phyloP scores from a whole-genome alignment of 2,113 vertebrate species.

The Tapirus terrestris region DNA sequence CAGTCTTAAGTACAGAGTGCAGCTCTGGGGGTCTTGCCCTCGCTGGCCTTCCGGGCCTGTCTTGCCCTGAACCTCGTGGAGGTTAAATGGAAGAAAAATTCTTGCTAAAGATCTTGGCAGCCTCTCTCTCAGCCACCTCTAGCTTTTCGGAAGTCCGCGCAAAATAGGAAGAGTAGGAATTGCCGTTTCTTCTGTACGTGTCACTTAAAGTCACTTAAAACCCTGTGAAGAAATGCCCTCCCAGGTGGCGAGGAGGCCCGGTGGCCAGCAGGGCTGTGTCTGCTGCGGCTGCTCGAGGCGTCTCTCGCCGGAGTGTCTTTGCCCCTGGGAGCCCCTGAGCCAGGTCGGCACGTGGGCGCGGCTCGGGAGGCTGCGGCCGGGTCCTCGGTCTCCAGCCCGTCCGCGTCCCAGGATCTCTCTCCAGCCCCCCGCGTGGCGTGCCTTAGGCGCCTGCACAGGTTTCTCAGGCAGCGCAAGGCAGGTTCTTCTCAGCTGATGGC shows the following conservation, averaged over 20 bases:
- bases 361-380: too few species aligned
- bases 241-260: not conserved
- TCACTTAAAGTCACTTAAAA: not conserved
- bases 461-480: not conserved
- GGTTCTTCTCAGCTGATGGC: not conserved
- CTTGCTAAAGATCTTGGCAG: not conserved
- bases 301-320: not conserved
- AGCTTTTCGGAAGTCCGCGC: not conserved
- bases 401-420: not conserved
- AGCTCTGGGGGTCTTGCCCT: not conserved
- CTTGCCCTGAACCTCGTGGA: not conserved
- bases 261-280: not conserved
- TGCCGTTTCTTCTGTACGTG: not conserved
- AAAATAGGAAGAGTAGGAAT: not conserved
- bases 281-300: accelerated
- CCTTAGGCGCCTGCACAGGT: not conserved
- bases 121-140: not conserved
- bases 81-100: not conserved
- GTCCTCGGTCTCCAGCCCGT: too few species aligned
- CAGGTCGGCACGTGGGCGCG: accelerated
- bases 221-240: not conserved
- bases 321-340: not conserved
- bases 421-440: not conserved
- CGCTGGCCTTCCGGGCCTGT: not conserved
- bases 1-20: not conserved